These are phyloP conservation scores for Sycobia sp. DNA, from an alignment of 1,140 invertebrate species.

Conservation along the genomic window DNA sequence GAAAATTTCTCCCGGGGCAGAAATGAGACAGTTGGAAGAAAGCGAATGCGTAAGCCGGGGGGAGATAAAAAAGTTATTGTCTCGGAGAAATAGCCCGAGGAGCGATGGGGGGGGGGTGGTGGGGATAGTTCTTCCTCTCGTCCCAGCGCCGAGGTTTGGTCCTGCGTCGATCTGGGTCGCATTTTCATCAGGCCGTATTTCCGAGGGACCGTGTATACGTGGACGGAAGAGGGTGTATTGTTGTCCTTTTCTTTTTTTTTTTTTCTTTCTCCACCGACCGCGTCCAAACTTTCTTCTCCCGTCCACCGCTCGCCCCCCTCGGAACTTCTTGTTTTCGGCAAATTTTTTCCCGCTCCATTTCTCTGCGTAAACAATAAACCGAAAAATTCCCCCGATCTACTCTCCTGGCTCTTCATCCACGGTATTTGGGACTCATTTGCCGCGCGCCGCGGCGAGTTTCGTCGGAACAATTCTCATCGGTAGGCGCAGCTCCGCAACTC, in stretches of 20 bases:
- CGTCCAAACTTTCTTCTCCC: background rate
- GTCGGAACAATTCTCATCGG: too few relatives aligned
- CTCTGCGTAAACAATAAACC: too few relatives aligned
- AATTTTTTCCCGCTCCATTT: background rate
- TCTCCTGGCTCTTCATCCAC: too few relatives aligned
- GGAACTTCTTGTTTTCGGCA: background rate
- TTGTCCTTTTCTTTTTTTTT: slow-evolving; percentile 33
- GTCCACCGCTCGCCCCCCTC: background rate
- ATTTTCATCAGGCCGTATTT: slow-evolving; percentile 44
- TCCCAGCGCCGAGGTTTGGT: background rate
- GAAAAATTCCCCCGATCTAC: too few relatives aligned
- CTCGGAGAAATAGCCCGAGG: slow-evolving; percentile 26
- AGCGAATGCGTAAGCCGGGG: slow-evolving; percentile 18
- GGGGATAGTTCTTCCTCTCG: background rate
- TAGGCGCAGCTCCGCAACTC: too few relatives aligned
- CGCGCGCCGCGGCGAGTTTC: too few relatives aligned
- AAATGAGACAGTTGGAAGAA: slow-evolving; percentile 4
- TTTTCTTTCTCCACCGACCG: background rate
- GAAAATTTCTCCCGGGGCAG: background rate
- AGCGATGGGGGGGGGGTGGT: background rate
- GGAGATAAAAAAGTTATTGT: slow-evolving; percentile 37
- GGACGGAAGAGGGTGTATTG: slow-evolving; percentile 24
- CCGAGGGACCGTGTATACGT: too few relatives aligned
- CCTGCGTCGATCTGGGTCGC: slow-evolving; percentile 41
- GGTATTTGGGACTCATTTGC: too few relatives aligned